Conservation (phyloP, 2,797 vertebrate species). For the Holocentrus rufus region DNA sequence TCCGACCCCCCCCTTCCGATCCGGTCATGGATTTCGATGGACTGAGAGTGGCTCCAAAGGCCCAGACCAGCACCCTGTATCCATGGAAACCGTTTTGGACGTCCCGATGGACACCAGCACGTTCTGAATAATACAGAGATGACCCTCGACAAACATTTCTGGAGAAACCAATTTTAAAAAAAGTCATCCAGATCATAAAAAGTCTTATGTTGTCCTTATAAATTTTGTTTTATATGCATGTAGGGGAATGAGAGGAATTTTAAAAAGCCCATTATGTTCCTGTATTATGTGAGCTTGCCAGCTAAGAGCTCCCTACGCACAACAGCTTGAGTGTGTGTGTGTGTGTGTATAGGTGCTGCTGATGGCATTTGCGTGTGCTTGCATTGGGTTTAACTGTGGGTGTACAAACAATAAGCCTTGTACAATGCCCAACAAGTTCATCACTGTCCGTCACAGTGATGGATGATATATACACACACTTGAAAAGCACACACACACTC, state of each 20-base stretch:
- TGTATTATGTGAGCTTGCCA: constrained; percentile 3
- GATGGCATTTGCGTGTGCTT: constrained; percentile 40
- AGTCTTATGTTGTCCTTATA: neutral
- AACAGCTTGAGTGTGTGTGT: neutral
- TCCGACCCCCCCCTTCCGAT: neutral
- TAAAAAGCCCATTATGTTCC: constrained; percentile 22
- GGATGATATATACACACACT: constrained; percentile 50
- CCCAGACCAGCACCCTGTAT: constrained; percentile 28
- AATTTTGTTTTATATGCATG: constrained; percentile 40
- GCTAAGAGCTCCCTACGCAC: neutral
- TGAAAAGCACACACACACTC: constrained; percentile 11
- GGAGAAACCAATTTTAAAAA: neutral
- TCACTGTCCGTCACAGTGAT: constrained; percentile 54
- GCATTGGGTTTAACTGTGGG: constrained; percentile 58
- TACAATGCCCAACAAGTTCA: constrained; percentile 62
- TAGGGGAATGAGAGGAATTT: constrained; percentile 48
- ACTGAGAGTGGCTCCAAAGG: constrained; percentile 14
- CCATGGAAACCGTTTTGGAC: constrained; percentile 32
- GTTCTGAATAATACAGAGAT: neutral
- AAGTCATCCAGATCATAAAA: neutral
- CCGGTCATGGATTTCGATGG: constrained; percentile 26
- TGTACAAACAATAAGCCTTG: constrained; percentile 69
- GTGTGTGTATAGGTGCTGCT: neutral
- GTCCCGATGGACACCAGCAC: constrained; percentile 5
- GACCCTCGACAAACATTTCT: neutral